phyloP scores from a whole-genome alignment of 2,888 invertebrate genomes.

The Branchipolynoe longqiensis region DNA sequence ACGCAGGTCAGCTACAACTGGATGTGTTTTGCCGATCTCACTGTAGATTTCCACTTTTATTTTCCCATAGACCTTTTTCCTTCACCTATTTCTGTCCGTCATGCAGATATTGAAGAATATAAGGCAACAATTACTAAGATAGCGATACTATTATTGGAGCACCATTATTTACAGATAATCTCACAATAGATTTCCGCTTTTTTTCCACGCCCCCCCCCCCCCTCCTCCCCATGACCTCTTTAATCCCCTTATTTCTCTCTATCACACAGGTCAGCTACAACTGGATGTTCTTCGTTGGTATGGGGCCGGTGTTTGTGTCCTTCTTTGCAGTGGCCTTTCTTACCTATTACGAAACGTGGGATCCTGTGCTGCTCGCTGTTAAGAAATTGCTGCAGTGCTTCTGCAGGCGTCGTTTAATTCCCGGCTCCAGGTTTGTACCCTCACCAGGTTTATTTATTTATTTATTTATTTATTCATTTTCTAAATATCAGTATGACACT shows the following conservation, averaged over 20 bases:
- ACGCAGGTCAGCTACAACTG: conserved; percentile 83
- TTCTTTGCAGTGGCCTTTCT: conserved; percentile 88
- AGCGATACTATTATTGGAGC: no score
- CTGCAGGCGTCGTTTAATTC: conserved; percentile 69
- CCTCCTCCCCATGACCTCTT: no score
- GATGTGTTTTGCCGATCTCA: no score
- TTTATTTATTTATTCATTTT: not conserved
- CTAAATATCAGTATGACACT: not conserved
- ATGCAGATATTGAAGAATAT: no score
- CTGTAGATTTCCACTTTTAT: no score
- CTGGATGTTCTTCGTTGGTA: conserved; percentile 88
- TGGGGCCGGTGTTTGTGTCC: conserved; percentile 89
- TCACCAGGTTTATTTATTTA: no score
- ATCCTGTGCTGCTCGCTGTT: conserved; percentile 85
- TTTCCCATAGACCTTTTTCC: no score
- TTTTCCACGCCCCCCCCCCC: no score
- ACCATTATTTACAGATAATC: no score
- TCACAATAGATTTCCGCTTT: no score
- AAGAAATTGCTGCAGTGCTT: conserved; percentile 78
- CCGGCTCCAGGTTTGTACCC: conserved; percentile 68
- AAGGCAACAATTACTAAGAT: no score
- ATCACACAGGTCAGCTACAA: conserved; percentile 83
- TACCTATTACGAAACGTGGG: conserved; percentile 90
- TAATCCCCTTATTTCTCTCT: not conserved
- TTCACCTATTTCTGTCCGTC: no score